Conservation (phyloP, 2,113 vertebrate species). For the Leptodactylus fuscus region DNA sequence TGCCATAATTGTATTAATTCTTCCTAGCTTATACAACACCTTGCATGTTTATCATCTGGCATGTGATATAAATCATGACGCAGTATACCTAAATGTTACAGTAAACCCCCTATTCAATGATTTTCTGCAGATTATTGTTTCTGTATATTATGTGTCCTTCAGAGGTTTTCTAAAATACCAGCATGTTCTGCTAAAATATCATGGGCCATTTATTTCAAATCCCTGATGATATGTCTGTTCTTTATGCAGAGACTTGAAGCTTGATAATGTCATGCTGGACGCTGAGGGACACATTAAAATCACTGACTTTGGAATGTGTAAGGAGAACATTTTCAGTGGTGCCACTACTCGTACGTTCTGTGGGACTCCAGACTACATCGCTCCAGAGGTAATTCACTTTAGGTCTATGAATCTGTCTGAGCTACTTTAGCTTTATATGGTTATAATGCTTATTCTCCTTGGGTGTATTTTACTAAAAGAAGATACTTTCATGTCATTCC, state of each 20-base stretch:
- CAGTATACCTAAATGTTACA: background rate
- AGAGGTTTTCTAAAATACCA: background rate
- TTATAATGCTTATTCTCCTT: background rate
- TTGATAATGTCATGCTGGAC: constrained; percentile 91
- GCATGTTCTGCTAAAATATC: background rate
- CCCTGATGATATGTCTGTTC: background rate
- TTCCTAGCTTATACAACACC: background rate
- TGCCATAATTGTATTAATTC: background rate
- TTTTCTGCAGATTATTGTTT: background rate
- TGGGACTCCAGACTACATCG: constrained; percentile 91
- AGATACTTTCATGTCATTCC: background rate
- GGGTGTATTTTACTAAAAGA: background rate
- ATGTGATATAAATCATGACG: background rate
- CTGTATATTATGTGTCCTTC: background rate
- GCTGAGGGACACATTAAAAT: constrained; percentile 91
- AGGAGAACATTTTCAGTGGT: constrained; percentile 85
- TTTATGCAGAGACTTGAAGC: constrained; percentile 83
- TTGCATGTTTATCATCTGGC: background rate
- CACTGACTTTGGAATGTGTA: constrained; percentile 92
- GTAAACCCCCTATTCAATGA: background rate
- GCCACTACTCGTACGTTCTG: constrained; percentile 88
- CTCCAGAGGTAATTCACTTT: constrained; percentile 80
- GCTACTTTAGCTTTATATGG: background rate
- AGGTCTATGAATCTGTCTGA: background rate
- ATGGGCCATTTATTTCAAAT: background rate